phyloP scores from a whole-genome alignment of 2,113 vertebrate species.

The Typhlomys cinereus region DNA sequence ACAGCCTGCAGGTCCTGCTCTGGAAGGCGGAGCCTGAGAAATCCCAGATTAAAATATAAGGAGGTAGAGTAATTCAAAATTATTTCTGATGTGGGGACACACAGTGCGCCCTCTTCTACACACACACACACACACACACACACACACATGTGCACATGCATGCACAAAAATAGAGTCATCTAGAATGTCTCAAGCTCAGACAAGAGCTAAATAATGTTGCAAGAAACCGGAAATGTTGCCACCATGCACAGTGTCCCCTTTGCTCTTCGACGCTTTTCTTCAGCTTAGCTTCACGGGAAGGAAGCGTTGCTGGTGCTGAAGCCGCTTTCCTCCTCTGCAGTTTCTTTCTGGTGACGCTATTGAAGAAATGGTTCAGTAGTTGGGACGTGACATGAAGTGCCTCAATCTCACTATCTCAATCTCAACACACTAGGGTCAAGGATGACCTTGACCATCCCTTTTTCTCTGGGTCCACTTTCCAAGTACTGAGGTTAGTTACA shows the following conservation, averaged over 20 bases:
- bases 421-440: too few species aligned
- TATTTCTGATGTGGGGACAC: too few species aligned
- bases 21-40: too few species aligned
- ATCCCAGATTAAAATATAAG: too few species aligned
- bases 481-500: too few species aligned
- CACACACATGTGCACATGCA: too few species aligned
- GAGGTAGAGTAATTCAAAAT: too few species aligned
- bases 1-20: too few species aligned
- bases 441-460: neutral
- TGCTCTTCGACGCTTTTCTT: neutral
- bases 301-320: neutral
- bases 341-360: neutral
- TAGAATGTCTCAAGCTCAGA: conserved; percentile 33
- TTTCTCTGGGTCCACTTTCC: neutral
- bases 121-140: too few species aligned
- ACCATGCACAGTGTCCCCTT: neutral
- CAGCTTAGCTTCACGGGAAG: too few species aligned
- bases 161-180: too few species aligned
- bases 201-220: neutral
- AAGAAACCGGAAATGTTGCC: neutral
- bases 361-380: neutral
- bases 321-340: neutral
- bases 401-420: neutral
- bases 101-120: too few species aligned
- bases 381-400: neutral